Evolutionary conservation across 2,888 invertebrate species (phyloP).

Genomic region (Phytoseiulus persimilis): DNA sequence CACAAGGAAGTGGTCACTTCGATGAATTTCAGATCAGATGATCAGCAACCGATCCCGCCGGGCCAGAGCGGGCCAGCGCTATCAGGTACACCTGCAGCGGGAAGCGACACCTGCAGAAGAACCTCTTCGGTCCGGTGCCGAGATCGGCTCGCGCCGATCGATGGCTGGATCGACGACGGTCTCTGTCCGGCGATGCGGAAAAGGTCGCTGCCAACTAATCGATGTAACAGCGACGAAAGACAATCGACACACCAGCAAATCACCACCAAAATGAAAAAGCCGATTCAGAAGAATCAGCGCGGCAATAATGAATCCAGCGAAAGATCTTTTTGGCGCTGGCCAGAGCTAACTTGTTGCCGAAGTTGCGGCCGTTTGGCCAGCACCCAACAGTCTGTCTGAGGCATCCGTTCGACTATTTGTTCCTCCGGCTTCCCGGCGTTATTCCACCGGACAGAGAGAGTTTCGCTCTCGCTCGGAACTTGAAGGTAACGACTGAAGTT

Average conservation of each 20-base stretch:
- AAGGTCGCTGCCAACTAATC: neutral
- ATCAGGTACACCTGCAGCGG: too few relatives aligned
- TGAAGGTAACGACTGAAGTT: neutral
- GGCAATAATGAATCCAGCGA: neutral
- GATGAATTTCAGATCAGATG: too few relatives aligned
- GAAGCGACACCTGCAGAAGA: too few relatives aligned
- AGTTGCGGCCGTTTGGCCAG: neutral
- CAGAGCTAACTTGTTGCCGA: neutral
- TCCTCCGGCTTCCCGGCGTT: neutral
- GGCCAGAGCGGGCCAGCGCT: too few relatives aligned
- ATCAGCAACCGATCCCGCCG: too few relatives aligned
- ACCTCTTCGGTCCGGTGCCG: too few relatives aligned
- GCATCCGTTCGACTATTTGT: neutral
- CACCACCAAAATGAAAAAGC: neutral
- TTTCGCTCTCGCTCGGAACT: neutral
- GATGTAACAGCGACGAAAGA: neutral
- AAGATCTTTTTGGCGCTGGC: neutral
- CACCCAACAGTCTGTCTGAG: neutral
- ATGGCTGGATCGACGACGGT: neutral
- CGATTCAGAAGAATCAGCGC: neutral
- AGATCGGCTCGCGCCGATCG: too few relatives aligned
- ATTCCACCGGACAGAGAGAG: neutral
- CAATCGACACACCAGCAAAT: neutral
- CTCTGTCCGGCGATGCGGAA: neutral
- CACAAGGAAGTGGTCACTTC: too few relatives aligned